Evolutionary conservation across 2,797 vertebrate genomes (phyloP).

Genomic region (Salmo trutta): DNA sequence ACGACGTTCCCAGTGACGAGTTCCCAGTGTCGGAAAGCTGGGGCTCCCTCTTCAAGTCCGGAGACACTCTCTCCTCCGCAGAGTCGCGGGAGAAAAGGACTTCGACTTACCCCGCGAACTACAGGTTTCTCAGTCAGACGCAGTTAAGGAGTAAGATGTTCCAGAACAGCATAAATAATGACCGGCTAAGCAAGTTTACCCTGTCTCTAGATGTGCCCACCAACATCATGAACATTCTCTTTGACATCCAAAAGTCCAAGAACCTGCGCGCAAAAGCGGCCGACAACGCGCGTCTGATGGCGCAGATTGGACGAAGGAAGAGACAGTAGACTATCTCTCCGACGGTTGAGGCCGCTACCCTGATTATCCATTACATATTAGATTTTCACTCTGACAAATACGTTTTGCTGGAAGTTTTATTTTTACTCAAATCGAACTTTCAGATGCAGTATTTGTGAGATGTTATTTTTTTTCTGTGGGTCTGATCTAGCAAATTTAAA

Average conservation of each 20-base stretch:
- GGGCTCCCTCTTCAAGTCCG: constrained; percentile 66
- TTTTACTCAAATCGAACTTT: not conserved
- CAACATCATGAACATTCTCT: constrained; percentile 97
- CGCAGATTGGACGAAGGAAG: constrained; percentile 91
- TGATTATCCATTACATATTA: not conserved
- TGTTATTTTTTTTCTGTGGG: not conserved
- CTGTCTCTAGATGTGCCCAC: constrained; percentile 96
- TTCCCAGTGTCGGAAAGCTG: constrained; percentile 64
- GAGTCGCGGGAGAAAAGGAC: constrained; percentile 84
- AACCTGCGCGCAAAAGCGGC: constrained; percentile 90
- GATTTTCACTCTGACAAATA: constrained; percentile 7
- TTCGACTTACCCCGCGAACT: constrained; percentile 70
- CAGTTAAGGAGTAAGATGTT: constrained; percentile 79
- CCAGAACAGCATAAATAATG: constrained; percentile 80
- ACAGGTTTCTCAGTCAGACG: constrained; percentile 76
- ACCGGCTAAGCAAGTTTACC: constrained; percentile 86
- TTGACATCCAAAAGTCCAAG: constrained; percentile 94
- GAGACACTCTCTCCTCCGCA: constrained; percentile 57
- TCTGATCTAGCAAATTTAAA: not conserved
- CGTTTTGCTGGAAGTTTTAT: not conserved
- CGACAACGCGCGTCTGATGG: constrained; percentile 93
- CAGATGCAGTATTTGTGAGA: not conserved
- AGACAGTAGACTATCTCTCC: constrained; percentile 36
- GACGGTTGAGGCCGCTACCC: not conserved
- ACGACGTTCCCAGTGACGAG: constrained; percentile 46